Evolutionary conservation across 2,113 vertebrate genomes (phyloP), one percentile per base, ranked within the genome.

Genomic region (Xyrauchen texanus): DNA sequence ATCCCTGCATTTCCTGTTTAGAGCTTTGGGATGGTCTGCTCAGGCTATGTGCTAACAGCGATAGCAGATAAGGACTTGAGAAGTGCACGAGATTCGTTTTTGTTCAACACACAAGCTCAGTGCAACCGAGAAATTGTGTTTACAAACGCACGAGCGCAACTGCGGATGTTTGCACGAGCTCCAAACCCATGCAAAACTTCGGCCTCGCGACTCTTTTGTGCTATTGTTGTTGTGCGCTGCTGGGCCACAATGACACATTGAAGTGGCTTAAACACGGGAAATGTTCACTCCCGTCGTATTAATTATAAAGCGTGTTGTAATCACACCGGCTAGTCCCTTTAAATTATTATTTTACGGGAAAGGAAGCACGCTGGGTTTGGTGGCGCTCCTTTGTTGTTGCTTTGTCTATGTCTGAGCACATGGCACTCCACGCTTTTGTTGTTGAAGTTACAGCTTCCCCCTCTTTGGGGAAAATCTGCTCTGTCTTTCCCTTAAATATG

Each of bases 381-480:
- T 34, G 21, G 21, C 21, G 21, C 21, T 34, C 3, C 94, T 94
- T 96, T 96, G 95, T 95, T 96, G 92, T 96, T 94, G 94, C 95
- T 95, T 95, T 96, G 95, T 96, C 88, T 83, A 85, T 87, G 47
- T 63, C 13, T 45, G 94, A 95, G 94, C 95, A 96, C 95, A 95
- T 96, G 95, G 95, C 92, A 91, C 81, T 79, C 84, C 90, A 82
- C 88, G 90, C 92, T 90, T 86, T 75, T 81, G 81, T 88, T 93
- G 92, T 94, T 94, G 92, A 91, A 90, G 91, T 78, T 80, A 80
- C 86, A 91, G 91, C 87, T 88, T 88, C 89, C 88, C 88, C 85
- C 87, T 89, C 66, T 88, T 81, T 82, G 77, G 55, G 66, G 42
- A 13, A 9, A n/a, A 34, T 42, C 49, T 10, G 76, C 55, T 44